phyloP scores from a whole-genome alignment of 2,797 vertebrate genomes.

The Enteromius argenteus region DNA sequence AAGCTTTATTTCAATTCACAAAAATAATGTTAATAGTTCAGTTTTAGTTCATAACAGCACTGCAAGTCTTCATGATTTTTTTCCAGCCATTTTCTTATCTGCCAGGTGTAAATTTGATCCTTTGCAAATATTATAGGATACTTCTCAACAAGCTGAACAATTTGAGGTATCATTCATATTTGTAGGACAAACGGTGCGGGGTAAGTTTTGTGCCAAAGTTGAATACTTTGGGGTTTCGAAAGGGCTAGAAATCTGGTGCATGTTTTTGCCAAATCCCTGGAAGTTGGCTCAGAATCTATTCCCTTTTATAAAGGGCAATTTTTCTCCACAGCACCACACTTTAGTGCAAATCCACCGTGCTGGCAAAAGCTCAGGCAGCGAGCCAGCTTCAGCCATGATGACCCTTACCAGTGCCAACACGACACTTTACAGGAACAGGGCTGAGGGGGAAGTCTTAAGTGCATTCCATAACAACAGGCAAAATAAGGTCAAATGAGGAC shows the following conservation, averaged over 20 bases:
- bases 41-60: not conserved
- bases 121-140: not conserved
- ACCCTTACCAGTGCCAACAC: slow-evolving; percentile 69
- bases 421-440: slow-evolving; percentile 58
- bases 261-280: slow-evolving; percentile 65
- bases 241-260: slow-evolving; percentile 52
- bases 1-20: not conserved
- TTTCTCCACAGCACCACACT: slow-evolving; percentile 71
- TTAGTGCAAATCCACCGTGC: slow-evolving; percentile 68
- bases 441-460: slow-evolving; percentile 45
- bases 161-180: slow-evolving; percentile 13
- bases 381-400: slow-evolving; percentile 73
- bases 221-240: slow-evolving; percentile 15
- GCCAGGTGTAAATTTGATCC: not conserved
- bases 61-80: not conserved
- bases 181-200: slow-evolving; percentile 5
- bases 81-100: not conserved
- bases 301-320: slow-evolving; percentile 75
- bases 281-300: slow-evolving; percentile 70
- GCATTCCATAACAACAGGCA: slow-evolving; percentile 51
- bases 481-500: slow-evolving; percentile 56
- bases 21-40: not conserved
- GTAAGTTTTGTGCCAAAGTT: not conserved
- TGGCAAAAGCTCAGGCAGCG: slow-evolving; percentile 67
- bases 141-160: not conserved